Evolutionary conservation across 2,888 invertebrate genomes (phyloP).

Genomic region (Rhabditophanes sp.): DNA sequence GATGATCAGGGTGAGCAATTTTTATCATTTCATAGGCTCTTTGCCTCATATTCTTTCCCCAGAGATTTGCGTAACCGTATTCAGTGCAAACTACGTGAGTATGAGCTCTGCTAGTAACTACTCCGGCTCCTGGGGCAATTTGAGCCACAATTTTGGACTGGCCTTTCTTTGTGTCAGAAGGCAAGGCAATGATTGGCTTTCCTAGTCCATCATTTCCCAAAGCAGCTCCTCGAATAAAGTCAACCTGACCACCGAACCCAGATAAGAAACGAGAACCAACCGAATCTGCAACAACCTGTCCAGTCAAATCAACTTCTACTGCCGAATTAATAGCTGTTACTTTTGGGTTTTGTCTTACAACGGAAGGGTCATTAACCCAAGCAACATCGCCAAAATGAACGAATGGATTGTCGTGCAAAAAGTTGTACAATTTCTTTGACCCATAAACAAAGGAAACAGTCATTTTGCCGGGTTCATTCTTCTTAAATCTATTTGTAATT

Average conservation of each 20-base stretch:
- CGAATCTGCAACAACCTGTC: constrained; percentile 79
- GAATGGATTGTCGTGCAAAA: constrained; percentile 81
- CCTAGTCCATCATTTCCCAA: constrained; percentile 68
- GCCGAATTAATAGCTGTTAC: constrained; percentile 94
- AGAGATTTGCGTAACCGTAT: constrained; percentile 70
- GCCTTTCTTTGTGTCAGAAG: constrained; percentile 59
- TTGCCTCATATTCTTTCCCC: constrained; percentile 74
- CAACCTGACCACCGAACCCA: constrained; percentile 69
- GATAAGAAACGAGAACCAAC: constrained; percentile 63
- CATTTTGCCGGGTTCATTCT: constrained; percentile 66
- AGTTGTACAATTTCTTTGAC: constrained; percentile 68
- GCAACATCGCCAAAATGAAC: constrained; percentile 57
- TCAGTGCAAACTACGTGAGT: constrained; percentile 85
- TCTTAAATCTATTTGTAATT: constrained; percentile 72
- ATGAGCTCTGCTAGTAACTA: constrained; percentile 76
- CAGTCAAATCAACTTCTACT: constrained; percentile 81
- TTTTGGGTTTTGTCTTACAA: constrained; percentile 66
- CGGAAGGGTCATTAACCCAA: constrained; percentile 58
- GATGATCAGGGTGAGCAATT: constrained; percentile 73
- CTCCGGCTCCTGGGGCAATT: constrained; percentile 63
- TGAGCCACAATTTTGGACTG: constrained; percentile 67
- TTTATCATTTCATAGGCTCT: constrained; percentile 73
- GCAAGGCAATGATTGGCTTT: constrained; percentile 76
- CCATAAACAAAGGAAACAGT: constrained; percentile 84
- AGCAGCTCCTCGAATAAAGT: constrained; percentile 78